Evolutionary conservation across 2,888 invertebrate genomes (phyloP), one percentile per base, ranked within the genome.

Genomic region (Xestia c-nigrum): DNA sequence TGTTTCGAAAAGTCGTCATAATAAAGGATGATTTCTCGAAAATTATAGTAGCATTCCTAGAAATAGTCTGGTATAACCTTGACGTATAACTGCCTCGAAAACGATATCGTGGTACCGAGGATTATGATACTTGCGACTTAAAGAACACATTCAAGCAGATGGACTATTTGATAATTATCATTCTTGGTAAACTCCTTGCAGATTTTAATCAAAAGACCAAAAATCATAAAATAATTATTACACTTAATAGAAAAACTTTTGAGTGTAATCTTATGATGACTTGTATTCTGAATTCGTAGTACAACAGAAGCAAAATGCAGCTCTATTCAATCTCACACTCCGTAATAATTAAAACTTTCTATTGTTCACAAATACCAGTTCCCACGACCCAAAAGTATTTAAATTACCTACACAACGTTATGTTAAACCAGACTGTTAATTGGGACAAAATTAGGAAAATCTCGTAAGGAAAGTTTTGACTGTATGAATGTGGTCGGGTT

Each of bases 381-480:
- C 65, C 43, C 83, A 78, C 64, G 76, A 59, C 55, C 16, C 21
- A 31, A 57, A 75, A 50, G n/a, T 57, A 52, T 61, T n/a, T 47
- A 40, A 81, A 81, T 81, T 50, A 50, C 12, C 12, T 47, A 74
- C 81, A n/a, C 3, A 61, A 46, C 65, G 38, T n/a, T 38, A 82
- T 46, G n/a, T 43, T 31, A 31, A n/a, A 57, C n/a, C 9, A 50
- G 31, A 50, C 72, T 43, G 50, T 66, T 24, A 65, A 76, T 57
- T 12, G 5, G 12, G 21, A n/a, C 4, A 55, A 55, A 55, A 12
- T n/a, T 1, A 12, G n/a, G n/a, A n/a, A 55, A n/a, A 21, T 9
- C 3, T 52, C 3, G 9, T 9, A 21, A 9, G 43, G 43, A 43
- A 43, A 52, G 10, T 52, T 52, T n/a, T 52, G n/a, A 52, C n/a